Percentiles rank a stretch among this genome's conserved stretches.
Conservation (phyloP, 2,113 vertebrate genomes). For the Apteryx mantelli region DNA sequence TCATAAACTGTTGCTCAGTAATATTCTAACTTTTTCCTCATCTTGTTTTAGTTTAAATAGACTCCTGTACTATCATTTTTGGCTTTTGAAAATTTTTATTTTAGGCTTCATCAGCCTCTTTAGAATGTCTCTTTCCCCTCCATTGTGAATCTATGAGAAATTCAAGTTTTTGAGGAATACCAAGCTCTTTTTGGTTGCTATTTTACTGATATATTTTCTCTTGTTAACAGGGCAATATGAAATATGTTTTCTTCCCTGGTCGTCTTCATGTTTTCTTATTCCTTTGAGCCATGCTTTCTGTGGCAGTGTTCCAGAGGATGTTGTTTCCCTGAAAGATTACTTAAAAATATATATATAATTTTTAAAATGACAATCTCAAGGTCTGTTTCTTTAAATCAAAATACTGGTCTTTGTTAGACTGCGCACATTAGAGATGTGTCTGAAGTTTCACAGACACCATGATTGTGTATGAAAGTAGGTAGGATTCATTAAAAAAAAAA, state of each 20-base stretch:
- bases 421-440: background rate
- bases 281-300: background rate
- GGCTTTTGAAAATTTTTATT: background rate
- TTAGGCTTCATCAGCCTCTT: background rate
- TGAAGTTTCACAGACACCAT: background rate
- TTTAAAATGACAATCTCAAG: background rate
- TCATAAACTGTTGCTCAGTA: background rate
- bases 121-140: background rate
- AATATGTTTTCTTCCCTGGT: background rate
- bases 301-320: background rate
- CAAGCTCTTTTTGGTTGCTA: background rate
- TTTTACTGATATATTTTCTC: background rate
- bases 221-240: background rate
- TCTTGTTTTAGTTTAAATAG: background rate
- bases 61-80: background rate
- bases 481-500: background rate
- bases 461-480: background rate
- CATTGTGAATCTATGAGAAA: constrained; percentile 3
- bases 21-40: background rate
- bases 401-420: background rate
- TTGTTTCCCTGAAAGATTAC: background rate
- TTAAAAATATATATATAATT: background rate
- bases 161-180: background rate
- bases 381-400: background rate
- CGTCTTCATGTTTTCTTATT: background rate